Evolutionary conservation across 1,140 invertebrate genomes (phyloP).

Genomic region (Leguminivora glycinivorella): DNA sequence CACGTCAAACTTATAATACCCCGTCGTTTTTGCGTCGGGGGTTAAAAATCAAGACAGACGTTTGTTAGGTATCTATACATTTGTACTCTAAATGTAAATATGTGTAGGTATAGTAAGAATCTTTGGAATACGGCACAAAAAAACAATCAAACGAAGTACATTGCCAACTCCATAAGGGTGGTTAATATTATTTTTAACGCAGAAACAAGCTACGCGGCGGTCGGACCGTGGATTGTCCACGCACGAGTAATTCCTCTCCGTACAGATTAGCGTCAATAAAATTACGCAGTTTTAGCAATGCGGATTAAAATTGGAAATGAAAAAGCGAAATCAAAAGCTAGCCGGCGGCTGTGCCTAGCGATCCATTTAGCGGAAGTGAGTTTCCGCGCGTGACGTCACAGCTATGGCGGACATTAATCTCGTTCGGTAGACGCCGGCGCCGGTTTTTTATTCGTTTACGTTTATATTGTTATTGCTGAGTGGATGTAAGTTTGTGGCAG

Average conservation of each 20-base stretch:
- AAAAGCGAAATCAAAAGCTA: conserved; percentile 27
- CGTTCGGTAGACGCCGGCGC: conserved; percentile 26
- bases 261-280: conserved; percentile 26
- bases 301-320: conserved; percentile 25
- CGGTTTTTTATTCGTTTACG: conserved; percentile 20
- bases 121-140: too few relatives aligned
- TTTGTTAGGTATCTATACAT: too few relatives aligned
- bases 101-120: too few relatives aligned
- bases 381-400: conserved; percentile 28
- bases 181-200: not conserved
- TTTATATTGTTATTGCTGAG: conserved; percentile 4
- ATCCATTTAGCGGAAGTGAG: conserved; percentile 25
- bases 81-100: too few relatives aligned
- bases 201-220: not conserved
- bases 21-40: too few relatives aligned
- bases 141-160: too few relatives aligned
- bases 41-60: too few relatives aligned
- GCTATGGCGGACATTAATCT: conserved; percentile 28
- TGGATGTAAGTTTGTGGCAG: conserved; percentile 1
- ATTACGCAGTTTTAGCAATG: conserved; percentile 24
- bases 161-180: too few relatives aligned
- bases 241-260: conserved; percentile 4
- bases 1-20: too few relatives aligned
- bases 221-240: conserved; percentile 6
- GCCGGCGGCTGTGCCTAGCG: conserved; percentile 24